A percentile compares a stretch with the other conserved stretches of the same genome.
Evolutionary conservation across 2,888 invertebrate species (phyloP).

Genomic region (Andricus quercusramuli): DNA sequence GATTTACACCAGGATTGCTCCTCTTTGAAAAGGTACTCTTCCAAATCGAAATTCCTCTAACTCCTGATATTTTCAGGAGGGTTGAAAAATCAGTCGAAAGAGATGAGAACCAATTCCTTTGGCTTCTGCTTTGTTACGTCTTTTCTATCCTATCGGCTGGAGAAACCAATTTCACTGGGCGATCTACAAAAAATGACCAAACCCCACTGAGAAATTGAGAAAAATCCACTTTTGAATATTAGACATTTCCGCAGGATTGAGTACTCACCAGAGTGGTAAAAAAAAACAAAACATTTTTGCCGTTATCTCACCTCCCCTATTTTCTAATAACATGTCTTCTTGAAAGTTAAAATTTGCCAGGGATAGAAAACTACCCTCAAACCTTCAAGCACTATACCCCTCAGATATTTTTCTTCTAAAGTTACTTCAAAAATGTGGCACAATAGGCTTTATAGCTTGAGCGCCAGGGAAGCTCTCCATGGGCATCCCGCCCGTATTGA

Average conservation of each 20-base stretch:
- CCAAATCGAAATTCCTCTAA: slow-evolving; percentile 27
- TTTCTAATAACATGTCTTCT: no score
- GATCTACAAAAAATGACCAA: slow-evolving; percentile 28
- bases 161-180: slow-evolving; percentile 30
- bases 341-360: no score
- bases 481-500: no score
- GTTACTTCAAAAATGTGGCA: no score
- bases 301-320: no score
- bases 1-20: slow-evolving; percentile 46
- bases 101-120: slow-evolving; percentile 40
- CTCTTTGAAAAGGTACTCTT: slow-evolving; percentile 19
- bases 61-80: slow-evolving; percentile 13
- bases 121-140: slow-evolving; percentile 40
- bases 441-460: no score
- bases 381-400: no score
- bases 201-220: neutral
- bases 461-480: no score
- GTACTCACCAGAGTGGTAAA: neutral
- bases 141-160: slow-evolving; percentile 14
- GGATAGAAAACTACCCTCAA: no score
- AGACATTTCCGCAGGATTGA: slow-evolving; percentile 46
- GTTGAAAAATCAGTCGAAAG: slow-evolving; percentile 27
- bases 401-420: no score
- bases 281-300: no score
- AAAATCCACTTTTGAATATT: slow-evolving; percentile 16